These are phyloP conservation scores for Epiblema foenella DNA, from an alignment of 2,888 invertebrate genomes.

Conservation along the genomic window DNA sequence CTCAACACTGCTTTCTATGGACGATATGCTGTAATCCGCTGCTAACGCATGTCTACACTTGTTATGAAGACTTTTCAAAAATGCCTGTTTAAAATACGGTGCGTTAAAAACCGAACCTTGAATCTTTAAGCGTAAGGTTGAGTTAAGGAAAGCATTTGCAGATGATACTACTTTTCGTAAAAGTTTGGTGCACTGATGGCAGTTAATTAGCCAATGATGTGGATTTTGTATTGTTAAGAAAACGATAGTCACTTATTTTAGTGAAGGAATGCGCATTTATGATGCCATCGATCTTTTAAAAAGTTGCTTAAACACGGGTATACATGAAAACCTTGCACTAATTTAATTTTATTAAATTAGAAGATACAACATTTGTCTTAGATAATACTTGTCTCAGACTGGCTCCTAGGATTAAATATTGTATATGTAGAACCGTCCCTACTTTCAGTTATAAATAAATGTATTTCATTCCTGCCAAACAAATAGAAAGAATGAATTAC, in stretches of 20 bases:
- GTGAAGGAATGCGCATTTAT: constrained; percentile 29
- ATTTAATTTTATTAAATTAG: neutral
- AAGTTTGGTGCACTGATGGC: constrained; percentile 10
- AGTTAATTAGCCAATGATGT: constrained; percentile 42
- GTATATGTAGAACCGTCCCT: too few species aligned
- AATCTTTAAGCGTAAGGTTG: neutral
- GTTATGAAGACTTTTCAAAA: constrained; percentile 14
- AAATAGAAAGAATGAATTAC: too few species aligned
- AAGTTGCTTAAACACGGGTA: neutral
- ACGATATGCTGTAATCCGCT: constrained; percentile 31
- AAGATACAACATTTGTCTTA: too few species aligned
- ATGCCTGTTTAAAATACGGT: neutral
- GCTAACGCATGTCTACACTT: constrained; percentile 24
- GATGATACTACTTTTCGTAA: neutral
- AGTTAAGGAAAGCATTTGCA: neutral
- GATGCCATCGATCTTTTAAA: constrained; percentile 12
- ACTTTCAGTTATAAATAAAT: too few species aligned
- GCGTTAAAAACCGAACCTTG: neutral
- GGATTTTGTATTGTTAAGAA: constrained; percentile 33
- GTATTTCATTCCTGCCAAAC: too few species aligned
- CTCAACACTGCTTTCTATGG: constrained; percentile 41
- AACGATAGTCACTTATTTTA: constrained; percentile 43
- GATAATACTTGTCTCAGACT: too few species aligned
- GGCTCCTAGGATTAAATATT: too few species aligned
- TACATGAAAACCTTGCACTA: neutral